Base-by-base conservation (phyloP, 2,888 invertebrate species). In the Tetramorium bicarinatum region DNA sequence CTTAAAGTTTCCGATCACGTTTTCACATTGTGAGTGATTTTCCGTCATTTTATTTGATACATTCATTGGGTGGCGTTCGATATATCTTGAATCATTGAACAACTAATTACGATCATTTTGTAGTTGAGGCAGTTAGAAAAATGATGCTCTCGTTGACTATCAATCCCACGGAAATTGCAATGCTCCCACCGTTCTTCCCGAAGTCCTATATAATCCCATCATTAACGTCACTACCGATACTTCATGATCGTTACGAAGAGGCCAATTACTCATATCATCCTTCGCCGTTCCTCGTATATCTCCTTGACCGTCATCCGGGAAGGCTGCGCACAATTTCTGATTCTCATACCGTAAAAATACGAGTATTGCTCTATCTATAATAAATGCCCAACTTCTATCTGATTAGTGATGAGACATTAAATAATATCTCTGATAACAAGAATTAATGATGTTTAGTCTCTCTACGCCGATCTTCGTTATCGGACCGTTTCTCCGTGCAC, bases 51-150 rank as follows among this genome's bases (percentile, higher is more conserved):
- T 56, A 66, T 72, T 59, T 74, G 56, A 84, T 76, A 64, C 72
- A 61, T 62, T 75, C 72, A 75, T 75, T 82, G 77, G 77, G 66
- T 66, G 56, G 41, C 52, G 64, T 13, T 38, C 62, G 41, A 77
- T 44, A 76, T 71, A 86, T 76, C 81, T 77, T 66, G 84, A 84
- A 83, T 79, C 82, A 89, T 87, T 85, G 38, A 86, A 72, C 86
- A 82, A 74, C 83, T 87, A 87, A 89, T 89, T 82, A 88, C 83
- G 83, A 89, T 88, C 89, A 88, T 85, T 89, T 89, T 86, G 86
- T 87, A 87, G 85, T 89, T 89, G 86, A 83, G 85, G 88, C 59
- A 66, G 41, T 75, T 71, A 83, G 85, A 89, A 89, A 88, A 89
- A 87, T 87, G 67, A 81, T 72, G 59, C 77, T 81, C 85, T 83